These are phyloP conservation scores for Cepphus grylle DNA, from an alignment of 2,113 vertebrate species.

Conservation along the genomic window DNA sequence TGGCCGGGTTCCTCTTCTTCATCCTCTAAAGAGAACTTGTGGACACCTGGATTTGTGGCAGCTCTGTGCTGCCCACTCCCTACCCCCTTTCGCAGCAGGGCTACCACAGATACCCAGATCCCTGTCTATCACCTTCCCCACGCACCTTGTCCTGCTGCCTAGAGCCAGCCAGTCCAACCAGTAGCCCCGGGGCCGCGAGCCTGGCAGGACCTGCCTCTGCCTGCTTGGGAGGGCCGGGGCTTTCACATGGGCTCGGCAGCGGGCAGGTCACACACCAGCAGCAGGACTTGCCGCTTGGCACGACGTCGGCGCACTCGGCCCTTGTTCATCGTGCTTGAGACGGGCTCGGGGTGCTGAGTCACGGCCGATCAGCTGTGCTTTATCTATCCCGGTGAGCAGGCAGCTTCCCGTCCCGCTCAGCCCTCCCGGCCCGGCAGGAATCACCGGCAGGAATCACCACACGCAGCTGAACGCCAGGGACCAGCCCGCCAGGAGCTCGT, in stretches of 20 bases:
- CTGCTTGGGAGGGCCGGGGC: neutral
- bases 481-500: neutral
- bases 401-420: neutral
- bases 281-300: neutral
- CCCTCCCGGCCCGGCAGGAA: neutral
- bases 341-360: neutral
- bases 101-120: neutral
- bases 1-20: neutral
- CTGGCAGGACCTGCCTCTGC: neutral
- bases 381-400: neutral
- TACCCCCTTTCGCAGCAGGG: neutral
- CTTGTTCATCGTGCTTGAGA: neutral
- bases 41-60: neutral
- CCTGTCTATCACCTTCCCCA: neutral
- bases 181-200: neutral
- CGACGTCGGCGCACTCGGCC: fast-evolving
- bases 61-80: neutral
- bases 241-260: neutral
- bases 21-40: neutral
- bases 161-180: neutral
- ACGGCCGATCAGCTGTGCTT: neutral
- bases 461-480: neutral
- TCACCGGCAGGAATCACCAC: neutral
- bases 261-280: neutral
- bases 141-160: fast-evolving